Evolutionary conservation across 1,140 invertebrate genomes (phyloP), one percentile per base, ranked within the genome.

Genomic region (Leptinotarsa defecta): DNA sequence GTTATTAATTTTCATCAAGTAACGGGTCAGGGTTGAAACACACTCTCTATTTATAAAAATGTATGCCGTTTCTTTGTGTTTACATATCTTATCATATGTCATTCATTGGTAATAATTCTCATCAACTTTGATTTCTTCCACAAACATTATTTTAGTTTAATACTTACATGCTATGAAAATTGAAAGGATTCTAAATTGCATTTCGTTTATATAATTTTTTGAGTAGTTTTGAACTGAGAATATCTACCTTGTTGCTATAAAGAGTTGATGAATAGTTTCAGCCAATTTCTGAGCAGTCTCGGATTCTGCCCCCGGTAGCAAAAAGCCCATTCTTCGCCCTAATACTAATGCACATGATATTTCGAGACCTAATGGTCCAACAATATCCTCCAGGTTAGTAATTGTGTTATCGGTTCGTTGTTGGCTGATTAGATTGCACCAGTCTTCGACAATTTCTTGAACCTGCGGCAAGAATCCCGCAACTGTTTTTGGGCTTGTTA

Each of bases 321-420:
- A 85, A 80, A 95, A 95, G 1, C 94, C 94, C 80, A 97, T 89
- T 69, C 95, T 88, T 57, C 91, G 87, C 6, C 94, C 94, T 43
- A 95, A 85, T 85, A 95, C 93, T 73, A 95, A 81, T 0, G 90
- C 92, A 79, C 93, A 95, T 4, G 92, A 92, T 48, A 92, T 91
- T 88, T 96, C 95, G 13, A 96, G 87, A 6, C 94, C 93, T 85
- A 95, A 89, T 77, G 91, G 88, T 81, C 93, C 92, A 3, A 92
- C 91, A 57, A 94, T 87, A 57, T 93, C 90, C 74, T 94, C 91
- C 79, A 95, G 92, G 63, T 89, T 89, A 3, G 80, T 77, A 1
- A 93, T 88, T 17, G 89, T 84, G 61, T 86, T 85, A 15, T 83
- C 83, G 0, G 87, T 80, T 71, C 88, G 84, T 65, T 90, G 86